These are phyloP conservation scores for Helostoma temminkii DNA, from an alignment of 2,797 vertebrate genomes.

Conservation along the genomic window DNA sequence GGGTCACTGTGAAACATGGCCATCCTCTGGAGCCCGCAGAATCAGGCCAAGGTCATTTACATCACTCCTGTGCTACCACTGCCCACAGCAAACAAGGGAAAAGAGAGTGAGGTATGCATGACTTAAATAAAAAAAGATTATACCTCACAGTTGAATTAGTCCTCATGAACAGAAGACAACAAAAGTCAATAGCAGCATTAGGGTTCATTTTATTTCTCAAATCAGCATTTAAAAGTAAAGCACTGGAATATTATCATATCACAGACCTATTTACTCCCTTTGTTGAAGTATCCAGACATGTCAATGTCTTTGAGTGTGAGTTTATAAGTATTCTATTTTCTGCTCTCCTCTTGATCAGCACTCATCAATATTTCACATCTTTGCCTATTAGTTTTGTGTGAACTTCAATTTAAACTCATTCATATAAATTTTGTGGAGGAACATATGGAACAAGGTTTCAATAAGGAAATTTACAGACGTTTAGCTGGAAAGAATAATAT, in stretches of 20 bases:
- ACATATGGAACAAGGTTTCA: slow-evolving; percentile 43
- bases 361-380: slow-evolving; percentile 79
- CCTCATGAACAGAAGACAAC: slow-evolving; percentile 42
- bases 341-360: slow-evolving; percentile 74
- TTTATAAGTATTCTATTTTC: slow-evolving; percentile 73
- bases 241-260: slow-evolving; percentile 53
- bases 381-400: slow-evolving; percentile 70
- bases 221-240: slow-evolving; percentile 55
- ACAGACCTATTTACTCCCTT: slow-evolving; percentile 60
- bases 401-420: slow-evolving; percentile 66
- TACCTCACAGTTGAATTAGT: slow-evolving; percentile 48
- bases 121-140: slow-evolving; percentile 64
- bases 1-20: slow-evolving; percentile 62
- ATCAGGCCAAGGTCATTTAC: slow-evolving; percentile 78
- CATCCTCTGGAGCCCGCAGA: slow-evolving; percentile 69
- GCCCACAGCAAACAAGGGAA: slow-evolving; percentile 60
- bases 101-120: slow-evolving; percentile 44
- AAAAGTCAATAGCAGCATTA: slow-evolving; percentile 53
- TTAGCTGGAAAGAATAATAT: slow-evolving; percentile 34
- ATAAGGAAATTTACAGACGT: slow-evolving; percentile 37
- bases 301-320: slow-evolving; percentile 51
- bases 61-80: slow-evolving; percentile 58
- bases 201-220: slow-evolving; percentile 64
- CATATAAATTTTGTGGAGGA: slow-evolving; percentile 54
- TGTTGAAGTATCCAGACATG: slow-evolving; percentile 74